A percentile compares a stretch with the other conserved stretches of the same genome.
phyloP scores from a whole-genome alignment of 92 coral and sea anemone genomes.

The Palythoa heliodiscus region DNA sequence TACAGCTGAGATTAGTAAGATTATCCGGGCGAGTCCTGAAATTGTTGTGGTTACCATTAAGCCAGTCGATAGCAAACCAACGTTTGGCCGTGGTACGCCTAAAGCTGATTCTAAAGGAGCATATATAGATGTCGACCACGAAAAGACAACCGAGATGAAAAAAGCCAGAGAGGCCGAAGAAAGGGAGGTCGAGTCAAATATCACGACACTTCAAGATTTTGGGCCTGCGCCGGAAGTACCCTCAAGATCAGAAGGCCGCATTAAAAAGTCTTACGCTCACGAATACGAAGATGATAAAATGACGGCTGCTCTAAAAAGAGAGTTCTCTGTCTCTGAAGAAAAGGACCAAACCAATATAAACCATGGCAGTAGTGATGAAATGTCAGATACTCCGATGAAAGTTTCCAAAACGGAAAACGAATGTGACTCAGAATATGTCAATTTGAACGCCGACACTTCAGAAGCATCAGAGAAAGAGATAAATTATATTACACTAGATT shows the following conservation, averaged over 20 bases:
- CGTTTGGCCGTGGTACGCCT: background rate
- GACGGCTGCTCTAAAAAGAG: background rate
- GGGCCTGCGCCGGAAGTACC: background rate
- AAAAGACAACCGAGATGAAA: constrained; percentile 31
- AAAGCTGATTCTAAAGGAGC: background rate
- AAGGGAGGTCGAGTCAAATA: background rate
- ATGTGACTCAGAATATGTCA: constrained; percentile 3
- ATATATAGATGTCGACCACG: constrained; percentile 48
- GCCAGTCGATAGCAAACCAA: constrained; percentile 34
- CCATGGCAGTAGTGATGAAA: background rate
- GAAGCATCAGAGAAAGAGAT: background rate
- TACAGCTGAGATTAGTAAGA: constrained; percentile 83
- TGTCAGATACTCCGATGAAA: background rate
- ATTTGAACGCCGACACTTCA: background rate
- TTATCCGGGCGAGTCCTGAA: constrained; percentile 83
- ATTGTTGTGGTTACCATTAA: constrained; percentile 84
- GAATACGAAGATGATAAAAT: constrained; percentile 37
- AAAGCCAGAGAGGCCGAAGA: background rate
- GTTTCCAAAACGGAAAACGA: background rate
- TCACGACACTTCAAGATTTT: background rate
- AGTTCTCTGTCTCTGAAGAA: background rate
- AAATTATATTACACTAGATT: constrained; percentile 11
- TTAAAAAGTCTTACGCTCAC: constrained; percentile 26
- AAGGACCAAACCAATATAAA: no score
- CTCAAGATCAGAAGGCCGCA: background rate